Evolutionary conservation across 2,888 invertebrate genomes (phyloP), one percentile per base, ranked within the genome.

Genomic region (Oligia fasciuncula): DNA sequence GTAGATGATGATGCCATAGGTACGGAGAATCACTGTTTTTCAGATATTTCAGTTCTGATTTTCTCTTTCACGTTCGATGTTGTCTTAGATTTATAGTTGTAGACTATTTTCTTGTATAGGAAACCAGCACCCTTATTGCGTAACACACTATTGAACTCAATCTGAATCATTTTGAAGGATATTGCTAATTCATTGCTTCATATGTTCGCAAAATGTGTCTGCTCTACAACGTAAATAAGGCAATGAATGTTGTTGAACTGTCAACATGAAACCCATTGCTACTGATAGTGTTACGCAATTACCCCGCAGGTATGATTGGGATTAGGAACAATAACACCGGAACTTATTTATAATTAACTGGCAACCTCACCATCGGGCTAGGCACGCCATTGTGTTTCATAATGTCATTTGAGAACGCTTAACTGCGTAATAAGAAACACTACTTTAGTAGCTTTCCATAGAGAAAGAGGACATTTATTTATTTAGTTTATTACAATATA

Each of bases 321-420:
- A 69, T 6, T 75, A 65, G n/a, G 4, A 75, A 69, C 65, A 70
- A 70, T 69, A 70, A n/a, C 43, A 75, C 43, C 71, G 75, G 69
- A 80, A 75, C 69, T 54, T 43, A 71, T 71, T 81, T 67, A 67
- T 76, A 67, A 81, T 81, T 75, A 75, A 70, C 57, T 9, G 5
- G 23, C 3, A 71, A 76, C 76, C 54, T 67, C 70, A 76, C 17
- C 66, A 67, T 17, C n/a, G 23, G 35, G 76, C 66, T 40, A 17
- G 40, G 76, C 81, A 65, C 60, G 51, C 81, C 62, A 81, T 81
- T 81, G 81, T 81, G 2, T 71, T 76, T 76, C 60, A 76, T 76
- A 76, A 70, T 54, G 65, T 29, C 46, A 62, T 75, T 70, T 14
- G 17, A 66, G 23, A 43, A 49, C 66, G 66, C 43, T 81, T 70